Base-by-base conservation (phyloP, 1,140 invertebrate species). In the Atta colombica region DNA sequence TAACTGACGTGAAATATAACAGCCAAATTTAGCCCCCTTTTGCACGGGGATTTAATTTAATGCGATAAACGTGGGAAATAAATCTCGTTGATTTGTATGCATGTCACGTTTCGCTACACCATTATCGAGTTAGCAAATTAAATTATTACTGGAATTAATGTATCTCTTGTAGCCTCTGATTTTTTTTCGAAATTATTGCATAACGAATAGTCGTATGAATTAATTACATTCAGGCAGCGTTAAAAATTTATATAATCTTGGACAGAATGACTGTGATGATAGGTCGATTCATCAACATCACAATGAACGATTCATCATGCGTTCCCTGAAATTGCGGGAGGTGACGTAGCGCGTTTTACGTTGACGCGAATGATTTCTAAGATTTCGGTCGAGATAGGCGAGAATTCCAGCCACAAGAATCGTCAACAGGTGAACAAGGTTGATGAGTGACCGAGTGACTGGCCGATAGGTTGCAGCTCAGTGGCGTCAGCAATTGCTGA, bases 401-500 rank as follows among this genome's bases (percentile, higher is more conserved):
- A 31, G 65, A 55, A 39, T 71, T 53, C 65, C 31, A 84, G 25
- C 5, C 21, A 77, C n/a, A 61, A 45, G 61, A 84, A 87, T 58
- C 21, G 45, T 63, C 61, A 60, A 87, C 91, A 92, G 92, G 93
- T 91, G 89, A 89, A 91, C 90, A 91, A 89, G 90, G 91, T 91
- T 88, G 78, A 89, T 85, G 84, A 90, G 86, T 89, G 88, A 88
- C 85, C 89, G 92, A 94, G 92, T 93, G 92, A 94, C 90, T 93
- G 93, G 91, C 94, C 93, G 93, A 95, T 95, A 92, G 93, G 89
- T 94, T 93, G 91, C 93, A 93, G 91, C 92, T 93, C 91, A 91
- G 94, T 95, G 94, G 94, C 95, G 94, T 95, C 93, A 94, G 93
- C 95, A 95, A 95, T 95, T 95, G 94, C 94, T 93, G 93, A 93